Percentiles rank a stretch among this genome's conserved stretches.
phyloP scores from a whole-genome alignment of 2,888 invertebrate species.

The Steinernema carpocapsae region DNA sequence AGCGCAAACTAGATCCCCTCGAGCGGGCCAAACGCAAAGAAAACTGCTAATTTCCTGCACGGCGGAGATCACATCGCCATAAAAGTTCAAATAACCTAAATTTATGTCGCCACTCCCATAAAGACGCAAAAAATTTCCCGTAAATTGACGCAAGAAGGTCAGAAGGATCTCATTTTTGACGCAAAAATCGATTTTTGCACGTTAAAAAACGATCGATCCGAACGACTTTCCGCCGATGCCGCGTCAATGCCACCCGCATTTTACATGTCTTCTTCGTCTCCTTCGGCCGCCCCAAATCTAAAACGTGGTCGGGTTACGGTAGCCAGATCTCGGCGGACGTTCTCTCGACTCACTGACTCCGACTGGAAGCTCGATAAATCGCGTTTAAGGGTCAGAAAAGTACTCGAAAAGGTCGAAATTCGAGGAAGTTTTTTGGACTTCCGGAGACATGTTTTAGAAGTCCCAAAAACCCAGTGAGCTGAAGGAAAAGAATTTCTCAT shows the following conservation, averaged over 20 bases:
- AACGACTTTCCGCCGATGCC: neutral
- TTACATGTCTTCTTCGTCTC: too few species aligned
- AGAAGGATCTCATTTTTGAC: conserved; percentile 6
- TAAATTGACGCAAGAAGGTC: conserved; percentile 27
- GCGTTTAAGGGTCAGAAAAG: neutral
- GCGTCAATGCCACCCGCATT: neutral
- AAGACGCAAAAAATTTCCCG: neutral
- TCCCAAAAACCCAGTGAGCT: too few species aligned
- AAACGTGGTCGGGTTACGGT: neutral
- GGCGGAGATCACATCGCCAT: too few species aligned
- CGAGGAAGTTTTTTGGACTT: neutral
- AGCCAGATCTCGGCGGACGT: neutral
- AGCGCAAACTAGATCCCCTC: too few species aligned
- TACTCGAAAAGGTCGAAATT: neutral
- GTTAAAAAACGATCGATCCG: conserved; percentile 25
- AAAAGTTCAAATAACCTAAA: conserved; percentile 31
- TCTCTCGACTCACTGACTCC: neutral
- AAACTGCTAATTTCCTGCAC: too few species aligned
- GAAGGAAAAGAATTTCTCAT: too few species aligned
- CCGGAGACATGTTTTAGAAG: too few species aligned
- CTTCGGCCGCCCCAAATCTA: too few species aligned
- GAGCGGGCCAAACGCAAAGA: too few species aligned
- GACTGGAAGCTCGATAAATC: neutral
- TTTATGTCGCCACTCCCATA: conserved; percentile 31
- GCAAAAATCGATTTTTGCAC: conserved; percentile 8